Conservation (phyloP, 2,888 invertebrate species). For the Automeris io region DNA sequence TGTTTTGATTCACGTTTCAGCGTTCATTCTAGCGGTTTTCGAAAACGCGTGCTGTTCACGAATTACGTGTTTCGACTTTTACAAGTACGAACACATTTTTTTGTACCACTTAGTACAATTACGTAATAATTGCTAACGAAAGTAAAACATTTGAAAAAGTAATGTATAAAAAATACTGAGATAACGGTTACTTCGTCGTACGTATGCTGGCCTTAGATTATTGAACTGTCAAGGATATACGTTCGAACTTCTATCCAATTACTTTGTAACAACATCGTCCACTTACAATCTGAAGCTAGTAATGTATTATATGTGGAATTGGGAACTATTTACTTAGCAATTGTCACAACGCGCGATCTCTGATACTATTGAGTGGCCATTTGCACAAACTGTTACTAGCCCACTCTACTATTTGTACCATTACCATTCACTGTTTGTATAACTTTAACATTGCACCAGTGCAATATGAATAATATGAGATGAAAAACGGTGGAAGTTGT, state of each 20-base stretch:
- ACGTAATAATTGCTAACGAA: background rate
- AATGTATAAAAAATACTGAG: background rate
- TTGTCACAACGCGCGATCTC: background rate
- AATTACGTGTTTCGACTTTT: background rate
- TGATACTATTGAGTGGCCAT: background rate
- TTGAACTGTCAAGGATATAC: slow-evolving; percentile 2
- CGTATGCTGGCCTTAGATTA: slow-evolving; percentile 3
- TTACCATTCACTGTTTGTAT: no score
- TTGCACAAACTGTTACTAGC: background rate
- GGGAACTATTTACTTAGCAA: background rate
- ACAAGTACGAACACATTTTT: background rate
- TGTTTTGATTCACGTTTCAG: background rate
- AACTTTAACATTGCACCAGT: no score
- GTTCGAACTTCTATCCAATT: slow-evolving; percentile 2
- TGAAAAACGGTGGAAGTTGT: no score
- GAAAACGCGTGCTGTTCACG: background rate
- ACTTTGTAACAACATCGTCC: slow-evolving; percentile 1
- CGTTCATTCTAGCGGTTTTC: background rate
- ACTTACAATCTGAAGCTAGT: background rate
- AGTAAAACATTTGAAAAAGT: background rate
- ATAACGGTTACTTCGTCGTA: background rate
- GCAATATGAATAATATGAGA: no score
- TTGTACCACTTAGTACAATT: background rate
- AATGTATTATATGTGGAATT: background rate
- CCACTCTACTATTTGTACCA: background rate